phyloP scores from a whole-genome alignment of 2,113 vertebrate species.

The Chelonoidis abingdonii region DNA sequence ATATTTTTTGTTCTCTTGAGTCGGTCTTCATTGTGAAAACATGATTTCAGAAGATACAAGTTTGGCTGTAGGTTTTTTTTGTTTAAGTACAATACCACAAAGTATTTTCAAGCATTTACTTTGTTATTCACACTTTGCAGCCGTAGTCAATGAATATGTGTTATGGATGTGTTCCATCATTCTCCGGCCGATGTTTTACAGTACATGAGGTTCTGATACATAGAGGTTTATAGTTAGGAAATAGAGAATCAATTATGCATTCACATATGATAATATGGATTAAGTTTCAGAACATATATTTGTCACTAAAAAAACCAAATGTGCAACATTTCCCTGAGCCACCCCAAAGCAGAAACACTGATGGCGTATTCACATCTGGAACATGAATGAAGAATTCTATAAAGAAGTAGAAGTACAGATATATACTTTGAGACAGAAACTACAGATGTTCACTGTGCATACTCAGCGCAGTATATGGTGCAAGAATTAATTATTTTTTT shows the following conservation, averaged over 20 bases:
- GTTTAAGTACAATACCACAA: constrained; percentile 20
- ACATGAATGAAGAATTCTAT: neutral
- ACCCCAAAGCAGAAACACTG: neutral
- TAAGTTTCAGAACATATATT: neutral
- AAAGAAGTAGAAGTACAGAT: neutral
- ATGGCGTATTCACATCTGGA: neutral
- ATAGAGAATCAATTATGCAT: neutral
- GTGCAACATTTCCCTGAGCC: neutral
- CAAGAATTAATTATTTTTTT: neutral
- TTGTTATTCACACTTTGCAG: constrained; percentile 33
- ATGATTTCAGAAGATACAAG: neutral
- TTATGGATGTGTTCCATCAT: constrained; percentile 26
- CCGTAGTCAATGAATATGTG: neutral
- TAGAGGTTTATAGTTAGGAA: neutral
- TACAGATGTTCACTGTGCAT: neutral
- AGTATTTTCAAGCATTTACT: neutral
- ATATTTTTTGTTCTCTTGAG: neutral
- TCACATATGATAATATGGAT: neutral
- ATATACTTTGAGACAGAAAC: neutral
- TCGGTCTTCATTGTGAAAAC: neutral
- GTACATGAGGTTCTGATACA: neutral
- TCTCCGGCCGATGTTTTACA: neutral
- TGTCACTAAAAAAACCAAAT: constrained; percentile 40
- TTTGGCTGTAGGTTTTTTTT: neutral
- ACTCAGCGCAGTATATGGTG: rapidly evolving